phyloP scores from a whole-genome alignment of 2,797 vertebrate genomes.

The Harpagifer antarcticus region DNA sequence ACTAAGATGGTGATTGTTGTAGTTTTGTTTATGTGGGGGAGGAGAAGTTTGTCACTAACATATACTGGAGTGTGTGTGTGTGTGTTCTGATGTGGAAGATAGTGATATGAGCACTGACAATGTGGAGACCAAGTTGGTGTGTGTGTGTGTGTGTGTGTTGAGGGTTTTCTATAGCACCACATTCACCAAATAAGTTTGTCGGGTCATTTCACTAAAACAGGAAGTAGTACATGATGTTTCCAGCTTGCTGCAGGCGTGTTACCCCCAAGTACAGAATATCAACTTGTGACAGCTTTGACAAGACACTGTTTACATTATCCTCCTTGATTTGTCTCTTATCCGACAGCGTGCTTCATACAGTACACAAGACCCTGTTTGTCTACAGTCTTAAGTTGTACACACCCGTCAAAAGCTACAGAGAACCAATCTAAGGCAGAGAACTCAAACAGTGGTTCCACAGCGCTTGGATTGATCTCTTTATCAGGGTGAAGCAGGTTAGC shows the following conservation, averaged over 20 bases:
- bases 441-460: conserved; percentile 22
- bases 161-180: conserved; percentile 83
- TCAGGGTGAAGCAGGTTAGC: conserved; percentile 25
- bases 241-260: conserved; percentile 63
- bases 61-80: conserved; percentile 72
- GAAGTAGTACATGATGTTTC: conserved; percentile 74
- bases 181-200: conserved; percentile 78
- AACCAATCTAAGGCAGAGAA: conserved; percentile 29
- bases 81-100: conserved; percentile 44
- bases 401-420: conserved; percentile 17
- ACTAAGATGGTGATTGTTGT: conserved; percentile 83
- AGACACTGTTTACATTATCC: conserved; percentile 8
- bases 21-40: conserved; percentile 65
- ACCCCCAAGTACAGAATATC: conserved; percentile 68
- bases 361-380: neutral
- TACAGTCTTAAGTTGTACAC: conserved; percentile 1
- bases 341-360: neutral
- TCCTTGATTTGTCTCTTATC: conserved; percentile 12
- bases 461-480: conserved; percentile 14
- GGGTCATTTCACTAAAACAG: conserved; percentile 73
- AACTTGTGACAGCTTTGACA: conserved; percentile 4
- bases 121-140: conserved; percentile 45
- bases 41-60: conserved; percentile 78
- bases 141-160: conserved; percentile 36
- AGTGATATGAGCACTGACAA: conserved; percentile 67